Evolutionary conservation across 2,888 invertebrate species (phyloP).

Genomic region (Nephrotoma flavescens): DNA sequence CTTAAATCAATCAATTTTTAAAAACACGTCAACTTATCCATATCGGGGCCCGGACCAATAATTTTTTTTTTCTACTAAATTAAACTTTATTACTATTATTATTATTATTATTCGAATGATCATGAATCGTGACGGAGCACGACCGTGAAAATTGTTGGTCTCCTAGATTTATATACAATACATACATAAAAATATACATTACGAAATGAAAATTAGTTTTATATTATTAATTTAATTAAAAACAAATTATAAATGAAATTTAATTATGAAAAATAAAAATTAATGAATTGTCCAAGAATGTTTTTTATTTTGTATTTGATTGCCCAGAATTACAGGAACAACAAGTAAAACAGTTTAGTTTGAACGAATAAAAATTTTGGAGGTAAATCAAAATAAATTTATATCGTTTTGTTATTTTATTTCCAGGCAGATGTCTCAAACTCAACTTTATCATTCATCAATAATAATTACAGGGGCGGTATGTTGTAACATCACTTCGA

Average conservation of each 20-base stretch:
- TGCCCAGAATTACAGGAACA: too few relatives aligned
- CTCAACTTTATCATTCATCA: too few relatives aligned
- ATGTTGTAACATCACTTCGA: too few relatives aligned
- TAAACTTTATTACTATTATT: not conserved
- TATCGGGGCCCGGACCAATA: not conserved
- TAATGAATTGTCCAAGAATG: not conserved
- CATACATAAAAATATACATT: not conserved
- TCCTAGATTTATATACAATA: not conserved
- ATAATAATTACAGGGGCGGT: too few relatives aligned
- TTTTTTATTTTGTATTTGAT: too few relatives aligned
- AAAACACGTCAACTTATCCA: not conserved
- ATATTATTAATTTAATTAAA: not conserved
- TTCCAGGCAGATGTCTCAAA: too few relatives aligned
- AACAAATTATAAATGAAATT: not conserved
- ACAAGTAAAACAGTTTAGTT: too few relatives aligned
- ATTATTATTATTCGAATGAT: not conserved
- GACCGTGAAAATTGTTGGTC: not conserved
- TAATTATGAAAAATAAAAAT: not conserved
- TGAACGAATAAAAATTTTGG: too few relatives aligned
- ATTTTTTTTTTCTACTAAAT: not conserved
- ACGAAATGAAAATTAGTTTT: not conserved
- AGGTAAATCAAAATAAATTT: too few relatives aligned
- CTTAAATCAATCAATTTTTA: not conserved
- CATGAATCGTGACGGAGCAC: not conserved
- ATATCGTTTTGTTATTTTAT: too few relatives aligned